Percentiles rank a stretch among this genome's conserved stretches.
These are phyloP conservation scores for Thamnophis elegans DNA, from an alignment of 2,797 vertebrate species.

Conservation along the genomic window DNA sequence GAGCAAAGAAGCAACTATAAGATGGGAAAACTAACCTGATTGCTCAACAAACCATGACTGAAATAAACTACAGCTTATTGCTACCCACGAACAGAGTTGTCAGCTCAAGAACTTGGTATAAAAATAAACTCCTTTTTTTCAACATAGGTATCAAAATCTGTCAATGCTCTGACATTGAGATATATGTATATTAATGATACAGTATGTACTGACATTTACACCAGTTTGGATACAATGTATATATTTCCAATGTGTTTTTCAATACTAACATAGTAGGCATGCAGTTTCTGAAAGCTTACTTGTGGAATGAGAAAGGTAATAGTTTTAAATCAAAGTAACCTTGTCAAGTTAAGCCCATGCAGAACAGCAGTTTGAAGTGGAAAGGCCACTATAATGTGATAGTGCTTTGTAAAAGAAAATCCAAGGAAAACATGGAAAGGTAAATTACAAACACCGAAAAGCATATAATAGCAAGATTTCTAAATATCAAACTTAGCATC, in stretches of 20 bases:
- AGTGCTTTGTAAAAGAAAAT: conserved; percentile 11
- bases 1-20: background rate
- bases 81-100: background rate
- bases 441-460: conserved; percentile 47
- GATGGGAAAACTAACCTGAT: background rate
- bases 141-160: background rate
- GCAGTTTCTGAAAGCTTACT: conserved; percentile 71
- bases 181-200: background rate
- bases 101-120: background rate
- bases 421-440: background rate
- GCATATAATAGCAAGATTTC: conserved; percentile 51
- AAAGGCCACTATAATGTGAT: conserved; percentile 52
- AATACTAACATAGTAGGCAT: conserved; percentile 65
- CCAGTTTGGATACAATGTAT: conserved; percentile 5
- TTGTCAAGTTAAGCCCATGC: conserved; percentile 75
- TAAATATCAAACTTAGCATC: conserved; percentile 45
- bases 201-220: background rate
- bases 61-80: background rate
- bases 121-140: background rate
- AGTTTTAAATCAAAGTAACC: conserved; percentile 62
- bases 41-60: background rate
- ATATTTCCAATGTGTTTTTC: conserved; percentile 59
- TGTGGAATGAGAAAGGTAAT: conserved; percentile 63
- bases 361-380: conserved; percentile 68
- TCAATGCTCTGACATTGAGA: background rate